Evolutionary conservation across 1,140 invertebrate species (phyloP).

Genomic region (Halictus rubicundus): DNA sequence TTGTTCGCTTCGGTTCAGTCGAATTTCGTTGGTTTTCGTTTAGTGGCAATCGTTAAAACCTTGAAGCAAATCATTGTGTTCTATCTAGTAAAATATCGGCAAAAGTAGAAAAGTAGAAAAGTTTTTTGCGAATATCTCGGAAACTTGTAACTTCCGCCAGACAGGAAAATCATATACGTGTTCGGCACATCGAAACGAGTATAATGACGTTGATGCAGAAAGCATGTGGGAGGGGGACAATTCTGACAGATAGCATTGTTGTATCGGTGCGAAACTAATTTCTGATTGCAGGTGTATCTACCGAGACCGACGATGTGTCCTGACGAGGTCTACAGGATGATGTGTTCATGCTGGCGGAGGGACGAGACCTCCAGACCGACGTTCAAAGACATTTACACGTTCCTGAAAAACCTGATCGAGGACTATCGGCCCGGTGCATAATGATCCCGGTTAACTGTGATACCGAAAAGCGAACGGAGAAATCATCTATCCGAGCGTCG

Average conservation of each 20-base stretch:
- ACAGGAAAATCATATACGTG: no score
- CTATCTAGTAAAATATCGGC: no score
- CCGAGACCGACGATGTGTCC: conserved; percentile 87
- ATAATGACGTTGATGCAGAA: no score
- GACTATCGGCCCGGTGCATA: conserved; percentile 80
- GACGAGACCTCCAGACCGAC: conserved; percentile 85
- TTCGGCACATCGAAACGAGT: no score
- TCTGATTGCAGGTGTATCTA: conserved; percentile 80
- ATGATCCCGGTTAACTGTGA: conserved; percentile 73
- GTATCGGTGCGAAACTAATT: background rate
- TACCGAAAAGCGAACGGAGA: conserved; percentile 57
- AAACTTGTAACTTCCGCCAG: no score
- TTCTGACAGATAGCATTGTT: background rate
- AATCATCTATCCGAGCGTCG: background rate
- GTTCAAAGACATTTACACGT: conserved; percentile 89
- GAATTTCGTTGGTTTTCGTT: no score
- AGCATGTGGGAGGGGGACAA: no score
- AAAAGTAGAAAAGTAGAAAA: no score
- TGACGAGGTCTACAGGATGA: conserved; percentile 88
- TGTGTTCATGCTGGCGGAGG: conserved; percentile 89
- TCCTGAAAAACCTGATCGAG: conserved; percentile 84
- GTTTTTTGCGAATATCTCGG: no score
- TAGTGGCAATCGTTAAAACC: no score
- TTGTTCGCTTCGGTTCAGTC: no score
- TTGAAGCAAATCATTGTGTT: no score